Evolutionary conservation across 1,140 invertebrate genomes (phyloP), one percentile per base, ranked within the genome.

Genomic region (Lepidurus packardi): DNA sequence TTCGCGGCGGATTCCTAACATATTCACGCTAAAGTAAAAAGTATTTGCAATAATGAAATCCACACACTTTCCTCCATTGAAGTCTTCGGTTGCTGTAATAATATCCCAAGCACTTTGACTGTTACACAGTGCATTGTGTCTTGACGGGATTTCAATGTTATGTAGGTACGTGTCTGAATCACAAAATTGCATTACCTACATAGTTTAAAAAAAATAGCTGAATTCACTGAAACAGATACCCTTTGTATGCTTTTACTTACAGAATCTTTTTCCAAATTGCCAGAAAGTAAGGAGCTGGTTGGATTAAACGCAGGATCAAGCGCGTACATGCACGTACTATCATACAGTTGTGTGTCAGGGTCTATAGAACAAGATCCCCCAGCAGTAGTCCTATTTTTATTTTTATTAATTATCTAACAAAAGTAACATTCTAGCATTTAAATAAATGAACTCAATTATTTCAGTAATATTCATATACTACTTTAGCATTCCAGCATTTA

Each of bases 91-190:
- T 73, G 82, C 75, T n/a, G 79, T 76, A 79, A 88, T 85, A 8
- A 87, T 82, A 76, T 86, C 84, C 85, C 83, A 84, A 0, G 84
- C 82, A 79, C 84, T 85, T 53, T 81, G 79, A 45, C 83, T 81
- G 10, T 82, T 80, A 79, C 87, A 88, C 73, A 85, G 81, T 8
- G 81, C 73, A 82, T 88, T 88, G 34, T 88, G 87, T 47, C 82
- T 82, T 47, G 83, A 86, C 1, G 85, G 86, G 1, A 84, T 81
- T 16, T 81, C 74, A 42, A 65, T 77, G 77, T 87, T 83, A 80
- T 87, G 86, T 16, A 82, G 81, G 1, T 80, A 24, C 21, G 1
- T 1, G 7, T 75, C 73, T 11, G 41, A 74, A 24, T 83, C 82
- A 78, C 86, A 87, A 78, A 87, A 87, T 42, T 83, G 78, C 7